Evolutionary conservation across 2,113 vertebrate genomes (phyloP).

Genomic region (Chaetops frenatus): DNA sequence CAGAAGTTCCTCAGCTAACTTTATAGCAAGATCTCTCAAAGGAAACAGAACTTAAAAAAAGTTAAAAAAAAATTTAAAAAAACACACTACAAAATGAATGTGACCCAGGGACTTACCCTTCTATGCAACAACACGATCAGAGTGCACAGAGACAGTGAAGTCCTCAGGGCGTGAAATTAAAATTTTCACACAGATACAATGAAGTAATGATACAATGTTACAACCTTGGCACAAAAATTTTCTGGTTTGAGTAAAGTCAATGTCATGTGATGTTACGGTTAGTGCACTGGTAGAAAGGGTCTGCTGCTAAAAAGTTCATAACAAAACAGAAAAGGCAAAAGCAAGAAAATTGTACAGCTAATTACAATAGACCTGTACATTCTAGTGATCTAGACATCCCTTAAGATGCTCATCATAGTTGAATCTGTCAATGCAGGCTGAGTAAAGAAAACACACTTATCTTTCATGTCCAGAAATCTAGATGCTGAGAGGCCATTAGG

Average conservation of each 20-base stretch:
- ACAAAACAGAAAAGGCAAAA: constrained; percentile 6
- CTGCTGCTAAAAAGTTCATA: constrained; percentile 28
- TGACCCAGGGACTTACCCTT: constrained; percentile 62
- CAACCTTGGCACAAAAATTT: constrained; percentile 60
- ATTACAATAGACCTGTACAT: background rate
- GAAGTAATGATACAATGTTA: constrained; percentile 57
- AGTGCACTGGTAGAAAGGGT: constrained; percentile 38
- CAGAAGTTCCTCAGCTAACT: background rate
- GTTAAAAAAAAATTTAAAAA: background rate
- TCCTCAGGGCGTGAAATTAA: constrained; percentile 68
- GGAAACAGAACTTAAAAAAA: constrained; percentile 10
- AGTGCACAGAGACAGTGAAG: constrained; percentile 56
- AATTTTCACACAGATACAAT: constrained; percentile 64
- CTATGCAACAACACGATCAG: constrained; percentile 45
- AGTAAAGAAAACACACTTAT: background rate
- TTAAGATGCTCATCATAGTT: background rate
- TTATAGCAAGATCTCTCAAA: constrained; percentile 34
- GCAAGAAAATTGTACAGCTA: background rate
- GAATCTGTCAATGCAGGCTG: background rate
- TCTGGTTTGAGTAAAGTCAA: constrained; percentile 59
- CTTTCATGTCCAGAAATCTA: background rate
- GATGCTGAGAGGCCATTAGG: background rate
- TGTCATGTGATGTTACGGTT: constrained; percentile 44
- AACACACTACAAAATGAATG: constrained; percentile 44
- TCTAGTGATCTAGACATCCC: background rate